Evolutionary conservation across 2,797 vertebrate genomes (phyloP), one percentile per base, ranked within the genome.

Genomic region (Brachymystax lenok): DNA sequence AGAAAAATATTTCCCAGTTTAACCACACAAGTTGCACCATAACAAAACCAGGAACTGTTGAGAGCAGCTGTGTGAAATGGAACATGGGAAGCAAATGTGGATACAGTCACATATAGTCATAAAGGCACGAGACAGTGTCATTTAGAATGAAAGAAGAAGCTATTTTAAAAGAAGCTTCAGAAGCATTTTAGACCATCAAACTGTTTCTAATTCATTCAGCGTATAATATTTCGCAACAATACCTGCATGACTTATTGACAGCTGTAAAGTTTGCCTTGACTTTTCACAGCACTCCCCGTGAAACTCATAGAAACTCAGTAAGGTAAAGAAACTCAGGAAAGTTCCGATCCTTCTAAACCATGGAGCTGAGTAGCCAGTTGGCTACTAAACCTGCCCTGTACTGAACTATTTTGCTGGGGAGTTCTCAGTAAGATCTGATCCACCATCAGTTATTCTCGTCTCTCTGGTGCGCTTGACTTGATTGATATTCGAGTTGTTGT

Each of bases 11-110:
- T 59, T 56, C 19, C 19, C 54, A 56, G 17, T 72, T 79, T 33
- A 74, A 77, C 77, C 73, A 76, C 19, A 73, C 27, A 17, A 30
- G 64, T 56, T 50, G n/a, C 27, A 27, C 51, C 24, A 72, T 84
- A 83, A 81, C 74, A 84, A 79, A 84, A 76, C 51, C 86, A 90
- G 87, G 88, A 92, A 92, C 87, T 72, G 73, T 76, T 30, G 61
- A 82, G 76, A 63, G 40, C 28, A 5, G 52, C 74, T 73, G 75
- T 50, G 51, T 54, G 79, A 5, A 88, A 88, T 50, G 51, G 79
- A 80, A 82, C 79, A 73, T 50, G 12, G 69, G 81, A 86, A 10
- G 12, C 88, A 90, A 89, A 86, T 80, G 87, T 72, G 73, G 88
- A 90, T 85, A 13, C 40, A 46, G 10, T 46, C 40, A 12, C 86